Base-by-base conservation (phyloP, 2,888 invertebrate genomes). In the Dryocosmus kuriphilus region DNA sequence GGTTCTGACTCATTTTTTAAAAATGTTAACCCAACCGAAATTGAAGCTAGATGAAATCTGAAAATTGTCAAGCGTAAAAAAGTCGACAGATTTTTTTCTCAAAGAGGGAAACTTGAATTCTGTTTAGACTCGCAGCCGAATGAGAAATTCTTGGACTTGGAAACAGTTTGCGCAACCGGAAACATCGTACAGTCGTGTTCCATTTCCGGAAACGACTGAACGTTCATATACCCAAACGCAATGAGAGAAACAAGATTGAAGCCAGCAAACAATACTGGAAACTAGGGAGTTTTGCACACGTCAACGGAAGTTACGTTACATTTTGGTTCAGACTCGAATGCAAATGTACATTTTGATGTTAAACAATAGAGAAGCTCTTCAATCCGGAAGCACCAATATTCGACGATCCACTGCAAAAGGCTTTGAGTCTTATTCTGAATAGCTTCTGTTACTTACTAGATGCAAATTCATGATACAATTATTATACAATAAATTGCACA, bases 191-290 rank as follows among this genome's bases (percentile, higher is more conserved):
- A 55, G 71, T 30, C 51, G n/a, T 71, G 51, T 71, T 27, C 71
- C 71, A 46, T 71, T 71, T 71, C 71, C 71, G 71, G 51, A 71
- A 71, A 71, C 71, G n/a, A 46, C 67, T n/a, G 41, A 67, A 67
- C 41, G 46, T 67, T 67, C 67, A 67, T 62, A 62, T 41, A 46
- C 24, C 35, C 11, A 27, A 71, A 41, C 46, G 30, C 24, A n/a
- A 51, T 30, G 32, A 71, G 71, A 71, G 71, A 71, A 71, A n/a
- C 51, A 11, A 71, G 30, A 71, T 51, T 27, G 9, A 30, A 51
- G 71, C 11, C 71, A 8, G 32, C 51, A 51, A 71, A 71, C 51
- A 71, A 71, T 51, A 51, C 71, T 67, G n/a, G 27, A 67, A 67
- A 51, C 67, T 46, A 51, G 51, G 32, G 46, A 67, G 67, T 46